Percentiles rank a stretch among this genome's conserved stretches.
Conservation (phyloP, 2,888 invertebrate genomes). For the Stramonita haemastoma region DNA sequence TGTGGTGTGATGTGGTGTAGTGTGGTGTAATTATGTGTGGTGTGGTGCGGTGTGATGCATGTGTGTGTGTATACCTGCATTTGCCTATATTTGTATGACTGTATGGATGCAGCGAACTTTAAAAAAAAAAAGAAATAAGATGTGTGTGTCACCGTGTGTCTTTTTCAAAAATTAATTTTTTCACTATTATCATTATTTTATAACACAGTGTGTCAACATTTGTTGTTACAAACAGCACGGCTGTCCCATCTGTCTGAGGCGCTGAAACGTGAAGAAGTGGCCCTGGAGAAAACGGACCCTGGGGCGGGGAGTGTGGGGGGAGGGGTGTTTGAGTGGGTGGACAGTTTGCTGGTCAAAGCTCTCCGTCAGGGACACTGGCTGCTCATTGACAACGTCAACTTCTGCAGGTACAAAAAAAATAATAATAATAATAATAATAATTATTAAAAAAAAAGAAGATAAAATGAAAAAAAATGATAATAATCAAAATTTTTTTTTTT, state of each 20-base stretch:
- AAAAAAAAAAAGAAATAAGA: too few species aligned
- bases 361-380: constrained; percentile 78
- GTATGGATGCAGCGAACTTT: too few species aligned
- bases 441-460: too few species aligned
- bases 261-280: constrained; percentile 22
- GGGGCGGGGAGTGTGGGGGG: constrained; percentile 59
- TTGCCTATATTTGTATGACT: background rate
- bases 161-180: too few species aligned
- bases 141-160: too few species aligned
- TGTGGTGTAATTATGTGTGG: too few species aligned
- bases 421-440: too few species aligned
- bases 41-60: background rate
- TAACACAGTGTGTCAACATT: too few species aligned
- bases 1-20: too few species aligned
- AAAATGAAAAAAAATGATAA: too few species aligned
- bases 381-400: constrained; percentile 88
- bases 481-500: too few species aligned
- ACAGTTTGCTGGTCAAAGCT: constrained; percentile 79
- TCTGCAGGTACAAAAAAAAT: constrained; percentile 86
- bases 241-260: constrained; percentile 37
- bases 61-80: background rate
- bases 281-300: background rate
- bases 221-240: constrained; percentile 5
- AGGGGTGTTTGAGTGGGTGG: constrained; percentile 79
- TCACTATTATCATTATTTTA: too few species aligned